phyloP scores from a whole-genome alignment of 92 coral and sea anemone genomes.

The Porites evermanni region DNA sequence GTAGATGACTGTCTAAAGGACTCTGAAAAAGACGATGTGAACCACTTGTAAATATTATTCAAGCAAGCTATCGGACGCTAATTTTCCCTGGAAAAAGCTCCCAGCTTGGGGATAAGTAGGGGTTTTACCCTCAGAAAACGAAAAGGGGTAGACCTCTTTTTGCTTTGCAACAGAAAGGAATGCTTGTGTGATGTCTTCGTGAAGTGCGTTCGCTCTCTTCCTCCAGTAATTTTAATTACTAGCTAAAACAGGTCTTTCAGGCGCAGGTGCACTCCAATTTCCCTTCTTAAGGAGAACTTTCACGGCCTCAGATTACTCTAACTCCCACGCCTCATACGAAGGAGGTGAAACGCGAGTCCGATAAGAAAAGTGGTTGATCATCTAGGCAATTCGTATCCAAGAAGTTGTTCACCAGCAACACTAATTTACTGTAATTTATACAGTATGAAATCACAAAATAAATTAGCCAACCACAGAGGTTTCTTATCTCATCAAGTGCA shows the following conservation, averaged over 20 bases:
- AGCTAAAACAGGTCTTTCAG: constrained; percentile 24
- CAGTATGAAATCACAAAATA: too few species aligned
- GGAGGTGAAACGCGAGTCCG: constrained; percentile 42
- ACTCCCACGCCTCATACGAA: not conserved
- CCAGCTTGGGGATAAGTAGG: constrained; percentile 40
- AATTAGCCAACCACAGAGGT: too few species aligned
- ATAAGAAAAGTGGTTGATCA: too few species aligned
- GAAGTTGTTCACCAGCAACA: too few species aligned
- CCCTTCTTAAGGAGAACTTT: constrained; percentile 25
- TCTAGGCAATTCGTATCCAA: too few species aligned
- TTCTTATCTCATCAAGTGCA: too few species aligned
- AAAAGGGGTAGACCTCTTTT: constrained; percentile 29
- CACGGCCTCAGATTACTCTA: constrained; percentile 16
- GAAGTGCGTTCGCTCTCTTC: constrained; percentile 46
- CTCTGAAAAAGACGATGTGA: not conserved
- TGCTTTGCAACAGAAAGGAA: constrained; percentile 21
- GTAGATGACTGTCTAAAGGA: not conserved
- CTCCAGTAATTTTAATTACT: constrained; percentile 46
- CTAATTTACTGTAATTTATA: too few species aligned
- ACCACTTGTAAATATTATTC: constrained; percentile 56
- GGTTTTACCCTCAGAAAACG: constrained; percentile 64
- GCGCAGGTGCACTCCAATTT: constrained; percentile 64
- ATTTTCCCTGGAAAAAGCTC: constrained; percentile 61
- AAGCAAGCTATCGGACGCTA: constrained; percentile 65
- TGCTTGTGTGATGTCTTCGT: constrained; percentile 31